Conservation (phyloP, 2,888 invertebrate genomes). For the Crossocerus cetratus region DNA sequence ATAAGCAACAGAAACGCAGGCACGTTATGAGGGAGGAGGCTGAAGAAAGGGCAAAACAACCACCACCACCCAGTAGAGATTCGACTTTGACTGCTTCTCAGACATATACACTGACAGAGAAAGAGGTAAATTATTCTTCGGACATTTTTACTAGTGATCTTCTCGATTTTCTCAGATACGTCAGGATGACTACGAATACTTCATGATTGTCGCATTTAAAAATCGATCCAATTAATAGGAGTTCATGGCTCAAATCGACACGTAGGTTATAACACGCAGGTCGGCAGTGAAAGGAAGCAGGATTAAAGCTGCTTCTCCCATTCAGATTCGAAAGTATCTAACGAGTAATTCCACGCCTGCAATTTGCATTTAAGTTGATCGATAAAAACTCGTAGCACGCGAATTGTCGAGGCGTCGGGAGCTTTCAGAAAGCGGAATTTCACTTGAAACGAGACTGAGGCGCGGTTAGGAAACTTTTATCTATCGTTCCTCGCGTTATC, state of each 20-base stretch:
- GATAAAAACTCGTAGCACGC: neutral
- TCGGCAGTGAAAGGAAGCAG: neutral
- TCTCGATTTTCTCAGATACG: too few species aligned
- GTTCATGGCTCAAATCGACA: neutral
- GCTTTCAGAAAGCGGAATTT: conserved; percentile 2
- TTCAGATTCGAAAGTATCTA: neutral
- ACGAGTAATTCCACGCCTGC: neutral
- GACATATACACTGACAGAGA: conserved; percentile 64
- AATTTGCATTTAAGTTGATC: neutral
- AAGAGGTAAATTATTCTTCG: conserved; percentile 54
- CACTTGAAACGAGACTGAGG: neutral
- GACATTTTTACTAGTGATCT: too few species aligned
- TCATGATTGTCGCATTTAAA: too few species aligned
- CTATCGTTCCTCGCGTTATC: too few species aligned
- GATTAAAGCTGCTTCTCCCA: neutral
- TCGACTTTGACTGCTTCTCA: conserved; percentile 74
- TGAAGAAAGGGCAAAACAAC: conserved; percentile 83
- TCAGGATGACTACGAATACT: too few species aligned
- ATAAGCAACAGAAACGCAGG: conserved; percentile 94
- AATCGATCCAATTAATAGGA: too few species aligned
- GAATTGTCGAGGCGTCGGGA: neutral
- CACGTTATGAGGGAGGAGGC: conserved; percentile 87
- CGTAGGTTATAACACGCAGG: neutral
- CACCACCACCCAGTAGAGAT: conserved; percentile 76
- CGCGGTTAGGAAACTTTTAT: too few species aligned